Conservation (phyloP, 2,797 vertebrate genomes). For the Cynodonichthys magdalenae region DNA sequence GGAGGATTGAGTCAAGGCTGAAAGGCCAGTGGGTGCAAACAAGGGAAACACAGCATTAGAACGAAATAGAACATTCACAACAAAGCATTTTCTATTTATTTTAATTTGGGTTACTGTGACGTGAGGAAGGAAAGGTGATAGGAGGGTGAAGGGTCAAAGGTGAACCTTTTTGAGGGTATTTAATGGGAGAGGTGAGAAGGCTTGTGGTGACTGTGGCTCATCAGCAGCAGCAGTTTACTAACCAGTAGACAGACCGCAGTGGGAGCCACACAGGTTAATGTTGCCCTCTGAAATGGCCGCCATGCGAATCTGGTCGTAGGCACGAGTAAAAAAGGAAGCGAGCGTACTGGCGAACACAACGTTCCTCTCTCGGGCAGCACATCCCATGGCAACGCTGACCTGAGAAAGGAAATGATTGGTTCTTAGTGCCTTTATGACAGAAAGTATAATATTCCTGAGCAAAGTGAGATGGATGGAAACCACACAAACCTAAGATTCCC, state of each 20-base stretch:
- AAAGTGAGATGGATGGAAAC: slow-evolving; percentile 5
- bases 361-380: slow-evolving; percentile 88
- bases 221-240: slow-evolving; percentile 49
- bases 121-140: slow-evolving; percentile 16
- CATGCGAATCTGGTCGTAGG: slow-evolving; percentile 96
- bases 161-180: slow-evolving; percentile 11
- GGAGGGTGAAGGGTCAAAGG: slow-evolving; percentile 28
- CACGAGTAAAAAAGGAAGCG: slow-evolving; percentile 91
- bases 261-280: slow-evolving; percentile 94
- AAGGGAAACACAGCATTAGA: slow-evolving; percentile 73
- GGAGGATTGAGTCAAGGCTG: slow-evolving; percentile 81
- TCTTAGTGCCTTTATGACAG: slow-evolving; percentile 4
- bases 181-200: slow-evolving; percentile 19
- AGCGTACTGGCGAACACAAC: slow-evolving; percentile 93
- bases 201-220: slow-evolving; percentile 1
- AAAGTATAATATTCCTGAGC: background rate
- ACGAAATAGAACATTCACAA: slow-evolving; percentile 40
- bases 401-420: slow-evolving; percentile 49
- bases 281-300: slow-evolving; percentile 95
- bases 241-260: slow-evolving; percentile 96
- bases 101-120: slow-evolving; percentile 22
- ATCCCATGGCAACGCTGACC: slow-evolving; percentile 93
- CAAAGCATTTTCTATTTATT: slow-evolving; percentile 12
- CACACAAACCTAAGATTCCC: slow-evolving; percentile 7
- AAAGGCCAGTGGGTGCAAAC: slow-evolving; percentile 47